phyloP scores from a whole-genome alignment of 2,888 invertebrate species.

The Blomia tropicalis region DNA sequence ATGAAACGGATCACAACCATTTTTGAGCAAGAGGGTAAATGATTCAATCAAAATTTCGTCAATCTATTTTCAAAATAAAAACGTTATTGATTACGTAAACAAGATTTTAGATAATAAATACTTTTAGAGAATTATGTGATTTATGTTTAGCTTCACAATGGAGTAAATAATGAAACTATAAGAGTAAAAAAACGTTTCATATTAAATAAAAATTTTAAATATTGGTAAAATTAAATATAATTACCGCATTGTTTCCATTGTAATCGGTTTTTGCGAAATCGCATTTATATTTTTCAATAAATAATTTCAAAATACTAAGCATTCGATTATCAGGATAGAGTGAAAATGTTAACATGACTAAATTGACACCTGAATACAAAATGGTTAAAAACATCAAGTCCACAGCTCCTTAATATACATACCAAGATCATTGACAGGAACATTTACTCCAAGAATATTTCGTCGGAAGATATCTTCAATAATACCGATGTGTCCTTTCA shows the following conservation, averaged over 20 bases:
- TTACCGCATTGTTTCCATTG: slow-evolving; percentile 37
- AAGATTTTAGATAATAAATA: neutral
- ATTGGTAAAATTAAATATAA: slow-evolving; percentile 27
- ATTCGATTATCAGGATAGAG: slow-evolving; percentile 34
- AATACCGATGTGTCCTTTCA: slow-evolving; percentile 38
- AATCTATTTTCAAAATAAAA: neutral
- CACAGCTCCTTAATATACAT: slow-evolving; percentile 18
- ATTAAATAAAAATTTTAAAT: neutral
- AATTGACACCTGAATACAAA: slow-evolving; percentile 34
- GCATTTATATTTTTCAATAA: slow-evolving; percentile 38
- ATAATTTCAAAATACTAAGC: slow-evolving; percentile 35
- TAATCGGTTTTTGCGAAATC: slow-evolving; percentile 37
- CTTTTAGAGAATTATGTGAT: neutral
- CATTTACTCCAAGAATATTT: slow-evolving; percentile 38
- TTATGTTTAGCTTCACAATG: slow-evolving; percentile 13
- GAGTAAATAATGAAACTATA: slow-evolving; percentile 30
- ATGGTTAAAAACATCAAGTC: neutral
- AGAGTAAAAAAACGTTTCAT: slow-evolving; percentile 18
- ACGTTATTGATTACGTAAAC: neutral
- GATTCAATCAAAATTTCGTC: neutral
- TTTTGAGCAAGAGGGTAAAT: neutral
- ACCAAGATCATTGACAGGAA: slow-evolving; percentile 36
- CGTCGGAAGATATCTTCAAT: slow-evolving; percentile 37
- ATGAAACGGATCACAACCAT: neutral
- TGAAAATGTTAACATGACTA: slow-evolving; percentile 35